These are phyloP conservation scores for Tyria jacobaeae DNA, from an alignment of 2,888 invertebrate genomes.

Conservation along the genomic window DNA sequence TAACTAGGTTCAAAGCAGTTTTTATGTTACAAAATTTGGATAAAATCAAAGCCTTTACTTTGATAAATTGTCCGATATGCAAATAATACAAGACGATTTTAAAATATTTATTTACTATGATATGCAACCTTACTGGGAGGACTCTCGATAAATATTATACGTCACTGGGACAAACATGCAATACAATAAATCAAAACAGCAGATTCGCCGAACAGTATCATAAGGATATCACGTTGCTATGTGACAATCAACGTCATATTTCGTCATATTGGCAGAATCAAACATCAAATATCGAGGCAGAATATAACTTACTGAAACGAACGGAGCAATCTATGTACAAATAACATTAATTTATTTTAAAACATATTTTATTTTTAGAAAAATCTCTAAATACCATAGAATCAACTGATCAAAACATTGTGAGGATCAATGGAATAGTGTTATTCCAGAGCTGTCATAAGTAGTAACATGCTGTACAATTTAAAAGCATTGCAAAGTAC, in stretches of 20 bases:
- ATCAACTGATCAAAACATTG: no score
- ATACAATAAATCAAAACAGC: neutral
- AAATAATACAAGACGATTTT: neutral
- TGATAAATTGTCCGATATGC: neutral
- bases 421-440: neutral
- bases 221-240: neutral
- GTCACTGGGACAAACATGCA: neutral
- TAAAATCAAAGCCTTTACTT: neutral
- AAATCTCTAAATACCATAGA: no score
- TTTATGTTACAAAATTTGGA: neutral
- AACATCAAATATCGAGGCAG: neutral
- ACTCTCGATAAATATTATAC: neutral
- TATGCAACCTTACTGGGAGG: neutral
- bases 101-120: neutral
- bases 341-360: no score
- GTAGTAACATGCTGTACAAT: neutral
- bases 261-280: neutral
- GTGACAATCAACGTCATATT: neutral
- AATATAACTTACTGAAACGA: no score
- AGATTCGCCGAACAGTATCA: constrained; percentile 1
- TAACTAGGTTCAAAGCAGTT: neutral
- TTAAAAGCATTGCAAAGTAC: neutral
- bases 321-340: neutral
- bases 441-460: neutral
- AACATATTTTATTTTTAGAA: no score